Evolutionary conservation across 2,888 invertebrate species (phyloP), one percentile per base, ranked within the genome.

Genomic region (Proisotoma minuta): DNA sequence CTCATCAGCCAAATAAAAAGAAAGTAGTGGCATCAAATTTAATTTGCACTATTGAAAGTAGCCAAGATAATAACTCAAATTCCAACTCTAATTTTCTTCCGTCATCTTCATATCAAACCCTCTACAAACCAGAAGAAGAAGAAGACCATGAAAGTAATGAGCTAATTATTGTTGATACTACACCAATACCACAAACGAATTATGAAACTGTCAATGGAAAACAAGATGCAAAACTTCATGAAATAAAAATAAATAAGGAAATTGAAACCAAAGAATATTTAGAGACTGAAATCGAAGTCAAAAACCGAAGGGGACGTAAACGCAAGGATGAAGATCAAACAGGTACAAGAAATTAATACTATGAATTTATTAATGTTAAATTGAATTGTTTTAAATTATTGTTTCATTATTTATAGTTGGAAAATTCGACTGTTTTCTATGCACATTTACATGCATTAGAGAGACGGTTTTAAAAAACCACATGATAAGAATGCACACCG

Each of bases 401-500:
- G n/a, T n/a, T n/a, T n/a, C n/a, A n/a, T n/a, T n/a, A n/a, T n/a
- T n/a, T n/a, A n/a, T n/a, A n/a, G 52, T 12, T 5, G 28, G n/a
- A 15, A 12, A n/a, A 10, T 52, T 27, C 18, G 26, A 24, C n/a
- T 52, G 52, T 28, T 52, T 52, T 24, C 28, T 52, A 5, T 52
- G 52, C 26, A 52, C 26, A 18, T 52, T 52, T 18, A 52, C 52
- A 4, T n/a, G 28, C n/a, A 12, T n/a, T 3, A 24, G 22, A 20
- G 52, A 52, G 22, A 15, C 27, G 18, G 52, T 52, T 3, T 26
- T 52, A 24, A 52, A 27, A 4, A 28, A 26, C 27, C 52, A 52
- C 28, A 26, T 52, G 52, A 28, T n/a, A 3, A 26, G 52, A n/a
- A 52, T 52, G 52, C 52, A 52, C 29, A 52, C 52, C 3, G 52